Base-by-base conservation (phyloP, 2,888 invertebrate genomes). In the Epinotia bilunana region DNA sequence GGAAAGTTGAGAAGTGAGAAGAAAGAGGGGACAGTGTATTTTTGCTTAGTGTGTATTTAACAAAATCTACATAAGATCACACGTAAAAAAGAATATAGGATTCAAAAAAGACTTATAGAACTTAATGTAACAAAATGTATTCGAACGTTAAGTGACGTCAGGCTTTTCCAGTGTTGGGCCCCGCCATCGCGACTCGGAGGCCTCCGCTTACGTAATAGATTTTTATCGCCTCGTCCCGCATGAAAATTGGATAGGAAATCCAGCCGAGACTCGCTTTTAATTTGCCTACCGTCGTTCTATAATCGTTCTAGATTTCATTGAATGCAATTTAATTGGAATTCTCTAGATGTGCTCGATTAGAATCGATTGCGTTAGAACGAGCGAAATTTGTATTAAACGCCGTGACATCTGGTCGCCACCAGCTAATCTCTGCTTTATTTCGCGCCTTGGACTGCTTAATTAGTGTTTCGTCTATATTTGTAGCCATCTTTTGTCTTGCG, bases 291-390 rank as follows among this genome's bases (percentile, higher is more conserved):
- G 88, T 88, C 85, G 87, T 90, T 91, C 88, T 90, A 91, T 91
- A 92, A 91, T 90, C 89, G 89, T 84, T 84, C 88, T 90, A 91
- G 91, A 91, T 92, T 91, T 90, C 89, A 89, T 89, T 91, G 89
- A 91, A 91, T 90, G 90, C 91, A 89, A 89, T 91, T 91, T 91
- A 91, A 92, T 90, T 90, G 90, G 87, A 91, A 90, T 91, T 89
- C 90, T 85, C 84, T 80, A 80, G 81, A 78, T 82, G 76, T 79
- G 81, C 83, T 84, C 82, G 83, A 87, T 88, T 87, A 84, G 84
- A 88, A 88, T 87, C 84, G 88, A 88, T 86, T 85, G 83, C 84
- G 85, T 84, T 85, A 84, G 84, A 83, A 83, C 83, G 83, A 74
- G 74, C 74, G 71, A 75, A 75, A 75, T 72, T 72, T 72, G 75